These are phyloP conservation scores for Denticeps clupeoides DNA, from an alignment of 2,797 vertebrate species.

Conservation along the genomic window DNA sequence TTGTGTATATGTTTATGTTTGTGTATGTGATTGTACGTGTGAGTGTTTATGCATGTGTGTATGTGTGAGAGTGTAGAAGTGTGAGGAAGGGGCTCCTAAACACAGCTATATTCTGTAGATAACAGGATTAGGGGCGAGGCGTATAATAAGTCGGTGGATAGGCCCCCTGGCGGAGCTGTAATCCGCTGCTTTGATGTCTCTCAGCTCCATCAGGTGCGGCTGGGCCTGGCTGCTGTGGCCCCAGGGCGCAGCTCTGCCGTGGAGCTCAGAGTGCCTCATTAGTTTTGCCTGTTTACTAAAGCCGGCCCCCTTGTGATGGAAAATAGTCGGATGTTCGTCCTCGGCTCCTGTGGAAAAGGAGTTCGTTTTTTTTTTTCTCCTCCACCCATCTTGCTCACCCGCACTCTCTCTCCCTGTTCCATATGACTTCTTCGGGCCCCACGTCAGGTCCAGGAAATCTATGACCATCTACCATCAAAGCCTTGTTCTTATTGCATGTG, in stretches of 20 bases:
- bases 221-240: conserved; percentile 79
- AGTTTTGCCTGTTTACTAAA: conserved; percentile 99
- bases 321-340: conserved; percentile 47
- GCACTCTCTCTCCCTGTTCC: too few species aligned
- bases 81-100: conserved; percentile 86
- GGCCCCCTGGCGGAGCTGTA: conserved; percentile 94
- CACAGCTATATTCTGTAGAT: conserved; percentile 99
- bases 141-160: conserved; percentile 99
- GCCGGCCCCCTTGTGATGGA: conserved; percentile 86
- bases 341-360: conserved; percentile 38
- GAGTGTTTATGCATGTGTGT: background rate
- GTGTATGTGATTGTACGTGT: background rate
- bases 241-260: conserved; percentile 66
- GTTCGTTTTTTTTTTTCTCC: too few species aligned
- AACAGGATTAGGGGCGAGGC: conserved; percentile 99
- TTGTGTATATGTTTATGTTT: background rate
- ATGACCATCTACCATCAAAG: too few species aligned
- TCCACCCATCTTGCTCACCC: too few species aligned
- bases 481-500: background rate
- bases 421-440: too few species aligned
- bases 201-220: conserved; percentile 97
- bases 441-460: too few species aligned
- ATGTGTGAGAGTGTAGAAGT: conserved; percentile 38
- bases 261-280: conserved; percentile 93
- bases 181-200: conserved; percentile 99